A percentile compares a stretch with the other conserved stretches of the same genome.
Conservation (phyloP, 2,888 invertebrate genomes). For the Himalopsyche kuldschensis region DNA sequence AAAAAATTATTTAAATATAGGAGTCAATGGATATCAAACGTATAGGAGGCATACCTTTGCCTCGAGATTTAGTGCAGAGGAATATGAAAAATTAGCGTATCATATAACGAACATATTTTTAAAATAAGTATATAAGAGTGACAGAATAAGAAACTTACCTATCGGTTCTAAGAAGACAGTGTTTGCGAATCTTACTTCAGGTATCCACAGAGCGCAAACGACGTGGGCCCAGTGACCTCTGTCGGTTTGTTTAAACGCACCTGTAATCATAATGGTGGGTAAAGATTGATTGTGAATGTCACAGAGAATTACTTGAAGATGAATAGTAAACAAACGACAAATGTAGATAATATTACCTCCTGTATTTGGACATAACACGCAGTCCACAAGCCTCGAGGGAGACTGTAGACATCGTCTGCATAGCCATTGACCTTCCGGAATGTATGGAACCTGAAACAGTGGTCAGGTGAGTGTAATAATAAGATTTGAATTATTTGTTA, state of each 20-base stretch:
- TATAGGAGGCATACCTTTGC: too few relatives aligned
- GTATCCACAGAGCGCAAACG: conserved; percentile 98
- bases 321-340: not conserved
- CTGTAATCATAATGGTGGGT: conserved; percentile 42
- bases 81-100: too few relatives aligned
- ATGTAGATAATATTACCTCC: conserved; percentile 60
- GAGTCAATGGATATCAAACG: too few relatives aligned
- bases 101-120: not conserved
- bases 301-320: not conserved
- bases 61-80: too few relatives aligned
- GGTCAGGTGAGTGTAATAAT: not conserved
- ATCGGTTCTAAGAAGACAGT: conserved; percentile 97
- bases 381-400: conserved; percentile 93
- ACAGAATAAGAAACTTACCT: conserved; percentile 50
- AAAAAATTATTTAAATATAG: too few relatives aligned
- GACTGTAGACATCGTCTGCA: conserved; percentile 95
- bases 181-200: conserved; percentile 97
- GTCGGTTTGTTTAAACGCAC: conserved; percentile 98
- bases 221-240: conserved; percentile 97
- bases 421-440: conserved; percentile 97
- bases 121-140: not conserved
- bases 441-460: conserved; percentile 72
- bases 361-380: conserved; percentile 96
- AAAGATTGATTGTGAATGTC: not conserved
- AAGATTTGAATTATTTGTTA: too few relatives aligned